These are phyloP conservation scores for Rallus crepitans DNA, from an alignment of 2,797 vertebrate species.

Conservation along the genomic window DNA sequence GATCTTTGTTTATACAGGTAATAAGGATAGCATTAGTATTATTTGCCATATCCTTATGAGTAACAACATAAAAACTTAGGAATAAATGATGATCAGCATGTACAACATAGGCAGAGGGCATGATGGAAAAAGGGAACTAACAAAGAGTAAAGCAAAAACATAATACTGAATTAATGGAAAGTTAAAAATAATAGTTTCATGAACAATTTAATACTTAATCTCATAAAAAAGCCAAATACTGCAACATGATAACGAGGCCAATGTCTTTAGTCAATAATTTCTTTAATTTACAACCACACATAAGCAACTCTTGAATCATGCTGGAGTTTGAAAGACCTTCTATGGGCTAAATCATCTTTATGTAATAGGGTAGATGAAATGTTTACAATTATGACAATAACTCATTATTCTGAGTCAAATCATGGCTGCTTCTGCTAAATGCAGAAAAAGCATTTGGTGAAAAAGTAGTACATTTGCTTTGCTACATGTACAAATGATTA, in stretches of 20 bases:
- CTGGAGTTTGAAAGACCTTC: neutral
- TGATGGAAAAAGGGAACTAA: neutral
- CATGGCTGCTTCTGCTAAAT: neutral
- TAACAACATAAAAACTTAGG: neutral
- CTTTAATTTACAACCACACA: neutral
- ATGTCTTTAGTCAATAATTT: constrained; percentile 23
- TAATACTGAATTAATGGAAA: neutral
- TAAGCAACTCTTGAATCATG: neutral
- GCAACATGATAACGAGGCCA: neutral
- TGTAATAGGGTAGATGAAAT: neutral
- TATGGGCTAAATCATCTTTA: neutral
- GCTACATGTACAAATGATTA: neutral
- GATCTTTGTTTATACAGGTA: neutral
- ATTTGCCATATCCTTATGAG: neutral
- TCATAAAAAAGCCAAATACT: neutral
- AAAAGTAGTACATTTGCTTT: neutral
- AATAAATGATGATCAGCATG: neutral
- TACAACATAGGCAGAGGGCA: neutral
- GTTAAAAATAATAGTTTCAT: neutral
- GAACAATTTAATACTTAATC: neutral
- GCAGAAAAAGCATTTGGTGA: neutral
- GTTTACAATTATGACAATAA: neutral
- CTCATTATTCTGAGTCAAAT: neutral
- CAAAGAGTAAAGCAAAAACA: neutral
- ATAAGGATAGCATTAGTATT: neutral